phyloP scores from a whole-genome alignment of 2,888 invertebrate genomes.

The Cremastinae sp. region DNA sequence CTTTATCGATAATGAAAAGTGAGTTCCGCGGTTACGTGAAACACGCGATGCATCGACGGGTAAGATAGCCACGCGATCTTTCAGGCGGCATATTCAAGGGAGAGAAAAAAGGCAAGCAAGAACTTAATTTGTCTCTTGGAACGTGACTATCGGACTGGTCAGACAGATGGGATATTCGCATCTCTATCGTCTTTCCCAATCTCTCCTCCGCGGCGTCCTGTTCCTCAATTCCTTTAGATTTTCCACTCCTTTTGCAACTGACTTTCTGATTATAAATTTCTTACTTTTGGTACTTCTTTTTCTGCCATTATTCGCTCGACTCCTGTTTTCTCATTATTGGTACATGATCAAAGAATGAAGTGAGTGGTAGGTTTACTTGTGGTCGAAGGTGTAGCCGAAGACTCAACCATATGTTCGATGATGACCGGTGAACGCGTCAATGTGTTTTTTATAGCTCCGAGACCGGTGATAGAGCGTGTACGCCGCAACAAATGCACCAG shows the following conservation, averaged over 20 bases:
- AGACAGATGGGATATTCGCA: slow-evolving; percentile 70
- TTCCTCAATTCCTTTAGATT: slow-evolving; percentile 13
- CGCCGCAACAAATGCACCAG: slow-evolving; percentile 71
- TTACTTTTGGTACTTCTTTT: background rate
- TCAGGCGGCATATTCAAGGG: slow-evolving; percentile 14
- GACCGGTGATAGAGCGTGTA: slow-evolving; percentile 15
- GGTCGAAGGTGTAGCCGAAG: slow-evolving; percentile 61
- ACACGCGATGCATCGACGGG: slow-evolving; percentile 16
- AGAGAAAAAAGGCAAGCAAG: slow-evolving; percentile 68
- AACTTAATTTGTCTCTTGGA: slow-evolving; percentile 77
- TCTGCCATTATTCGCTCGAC: slow-evolving; percentile 30
- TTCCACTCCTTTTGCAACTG: slow-evolving; percentile 25
- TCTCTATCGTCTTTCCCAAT: slow-evolving; percentile 51
- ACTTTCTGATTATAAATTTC: slow-evolving; percentile 22
- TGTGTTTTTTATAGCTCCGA: slow-evolving; percentile 61
- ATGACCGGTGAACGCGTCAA: slow-evolving; percentile 70
- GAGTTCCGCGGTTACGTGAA: slow-evolving; percentile 18
- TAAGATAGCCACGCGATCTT: slow-evolving; percentile 25
- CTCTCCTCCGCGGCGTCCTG: slow-evolving; percentile 18
- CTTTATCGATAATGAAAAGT: slow-evolving; percentile 38
- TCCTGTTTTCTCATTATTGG: slow-evolving; percentile 43
- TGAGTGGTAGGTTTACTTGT: slow-evolving; percentile 68
- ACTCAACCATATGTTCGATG: slow-evolving; percentile 70
- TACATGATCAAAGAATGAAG: slow-evolving; percentile 60
- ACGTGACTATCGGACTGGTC: slow-evolving; percentile 74